A percentile compares a stretch with the other conserved stretches of the same genome.
Evolutionary conservation across 2,113 vertebrate genomes (phyloP).

Genomic region (Ictalurus punctatus): DNA sequence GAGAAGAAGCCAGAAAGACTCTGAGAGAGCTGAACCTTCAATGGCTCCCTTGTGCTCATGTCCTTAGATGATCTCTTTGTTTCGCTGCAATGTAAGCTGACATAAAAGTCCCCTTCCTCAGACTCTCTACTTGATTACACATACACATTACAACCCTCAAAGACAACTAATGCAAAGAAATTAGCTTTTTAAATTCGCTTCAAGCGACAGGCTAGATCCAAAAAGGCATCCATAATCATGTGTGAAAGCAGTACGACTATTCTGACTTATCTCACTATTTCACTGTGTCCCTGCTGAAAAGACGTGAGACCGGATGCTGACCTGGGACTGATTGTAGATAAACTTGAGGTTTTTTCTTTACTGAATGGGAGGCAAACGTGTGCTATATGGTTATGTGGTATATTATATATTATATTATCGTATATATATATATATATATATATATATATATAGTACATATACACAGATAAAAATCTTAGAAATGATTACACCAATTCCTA

Average conservation of each 20-base stretch:
- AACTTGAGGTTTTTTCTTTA: not conserved
- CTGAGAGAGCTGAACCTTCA: constrained; percentile 21
- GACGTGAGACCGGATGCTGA: not conserved
- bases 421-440: no score
- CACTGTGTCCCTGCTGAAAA: not conserved
- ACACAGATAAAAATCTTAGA: not conserved
- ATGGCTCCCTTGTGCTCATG: constrained; percentile 46
- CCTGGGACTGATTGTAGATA: not conserved
- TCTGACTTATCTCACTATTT: not conserved
- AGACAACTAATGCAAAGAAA: not conserved
- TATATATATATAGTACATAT: not conserved
- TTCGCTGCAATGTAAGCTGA: not conserved
- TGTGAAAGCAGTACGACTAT: not conserved
- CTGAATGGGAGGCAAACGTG: not conserved
- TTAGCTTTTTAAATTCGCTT: not conserved
- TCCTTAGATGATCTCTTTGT: constrained; percentile 36
- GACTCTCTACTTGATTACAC: not conserved
- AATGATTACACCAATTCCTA: not conserved
- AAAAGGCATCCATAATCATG: not conserved
- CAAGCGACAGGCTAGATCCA: not conserved
- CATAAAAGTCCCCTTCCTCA: not conserved
- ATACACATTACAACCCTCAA: not conserved
- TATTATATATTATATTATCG: no score
- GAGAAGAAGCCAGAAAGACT: not conserved
- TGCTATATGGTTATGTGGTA: no score